Conservation (phyloP, 2,797 vertebrate genomes). For the Crocodylus rhombifer region DNA sequence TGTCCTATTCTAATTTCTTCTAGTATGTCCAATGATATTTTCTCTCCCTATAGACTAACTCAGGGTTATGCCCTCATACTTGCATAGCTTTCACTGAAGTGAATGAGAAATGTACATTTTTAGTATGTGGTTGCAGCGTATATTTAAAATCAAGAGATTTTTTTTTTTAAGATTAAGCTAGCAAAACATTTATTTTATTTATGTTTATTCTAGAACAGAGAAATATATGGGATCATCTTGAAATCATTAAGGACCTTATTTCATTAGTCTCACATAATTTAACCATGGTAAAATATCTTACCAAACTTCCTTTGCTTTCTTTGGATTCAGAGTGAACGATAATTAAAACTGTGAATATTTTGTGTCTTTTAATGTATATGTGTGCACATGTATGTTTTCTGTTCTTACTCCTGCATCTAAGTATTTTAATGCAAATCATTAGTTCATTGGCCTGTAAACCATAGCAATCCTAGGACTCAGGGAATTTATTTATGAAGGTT, state of each 20-base stretch:
- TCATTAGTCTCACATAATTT: not conserved
- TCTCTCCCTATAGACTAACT: not conserved
- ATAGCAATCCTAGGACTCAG: conserved; percentile 73
- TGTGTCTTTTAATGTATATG: not conserved
- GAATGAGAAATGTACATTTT: conserved; percentile 31
- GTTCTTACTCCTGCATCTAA: conserved; percentile 42
- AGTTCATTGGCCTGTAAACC: conserved; percentile 76
- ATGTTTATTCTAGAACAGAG: conserved; percentile 44
- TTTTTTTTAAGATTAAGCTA: not conserved
- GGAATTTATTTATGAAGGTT: conserved; percentile 86
- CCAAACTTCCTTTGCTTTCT: not conserved
- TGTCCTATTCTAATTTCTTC: not conserved
- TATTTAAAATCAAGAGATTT: conserved; percentile 41
- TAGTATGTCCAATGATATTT: conserved; percentile 25
- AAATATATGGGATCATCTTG: not conserved
- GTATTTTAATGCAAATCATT: conserved; percentile 68
- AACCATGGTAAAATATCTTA: not conserved
- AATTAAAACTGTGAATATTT: not conserved
- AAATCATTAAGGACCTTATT: not conserved
- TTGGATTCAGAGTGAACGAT: not conserved
- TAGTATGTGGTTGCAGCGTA: conserved; percentile 51
- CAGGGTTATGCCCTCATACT: not conserved
- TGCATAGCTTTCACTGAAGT: not conserved
- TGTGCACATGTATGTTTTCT: not conserved
- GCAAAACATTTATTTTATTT: not conserved